Conservation (phyloP, 2,797 vertebrate species). For the Notolabrus celidotus region DNA sequence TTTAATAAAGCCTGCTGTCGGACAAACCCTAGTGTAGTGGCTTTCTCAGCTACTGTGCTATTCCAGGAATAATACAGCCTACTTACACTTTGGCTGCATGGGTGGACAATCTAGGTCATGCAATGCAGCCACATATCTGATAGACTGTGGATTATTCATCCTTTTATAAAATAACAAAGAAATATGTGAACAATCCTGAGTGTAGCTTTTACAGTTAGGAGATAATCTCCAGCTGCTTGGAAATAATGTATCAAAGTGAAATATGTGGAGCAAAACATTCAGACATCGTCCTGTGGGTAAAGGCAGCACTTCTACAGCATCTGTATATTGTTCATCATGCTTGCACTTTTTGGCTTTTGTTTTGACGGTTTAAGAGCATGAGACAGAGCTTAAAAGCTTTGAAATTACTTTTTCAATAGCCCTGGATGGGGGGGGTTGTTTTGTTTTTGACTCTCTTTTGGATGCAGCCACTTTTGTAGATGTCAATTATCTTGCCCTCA, state of each 20-base stretch:
- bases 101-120: slow-evolving; percentile 57
- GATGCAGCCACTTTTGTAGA: slow-evolving; percentile 5
- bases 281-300: background rate
- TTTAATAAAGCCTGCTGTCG: background rate
- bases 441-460: background rate
- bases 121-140: slow-evolving; percentile 5
- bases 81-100: slow-evolving; percentile 38
- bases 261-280: background rate
- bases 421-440: background rate
- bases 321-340: background rate
- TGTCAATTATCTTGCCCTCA: slow-evolving; percentile 13
- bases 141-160: background rate
- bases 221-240: background rate
- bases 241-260: slow-evolving; percentile 5
- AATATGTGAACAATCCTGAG: background rate
- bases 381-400: background rate
- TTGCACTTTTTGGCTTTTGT: background rate
- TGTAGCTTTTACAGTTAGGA: slow-evolving; percentile 7
- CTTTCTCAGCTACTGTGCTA: slow-evolving; percentile 26
- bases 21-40: background rate
- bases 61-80: slow-evolving; percentile 53
- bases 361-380: background rate
- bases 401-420: background rate
- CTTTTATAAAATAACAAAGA: background rate
- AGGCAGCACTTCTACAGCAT: background rate